phyloP scores from a whole-genome alignment of 1,140 invertebrate genomes.

The Brachystomella parvula region DNA sequence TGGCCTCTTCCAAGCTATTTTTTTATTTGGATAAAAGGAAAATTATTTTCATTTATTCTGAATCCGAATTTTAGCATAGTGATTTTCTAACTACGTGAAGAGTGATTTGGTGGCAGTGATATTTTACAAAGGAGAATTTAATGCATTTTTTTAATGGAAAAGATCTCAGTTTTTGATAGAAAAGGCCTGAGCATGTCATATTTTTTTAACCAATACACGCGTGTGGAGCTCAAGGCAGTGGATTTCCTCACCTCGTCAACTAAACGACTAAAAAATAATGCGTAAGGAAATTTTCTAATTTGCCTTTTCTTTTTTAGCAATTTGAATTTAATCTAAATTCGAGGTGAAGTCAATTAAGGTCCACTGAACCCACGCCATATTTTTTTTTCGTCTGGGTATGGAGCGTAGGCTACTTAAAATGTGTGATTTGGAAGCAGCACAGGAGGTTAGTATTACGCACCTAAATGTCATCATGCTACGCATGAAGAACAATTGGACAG shows the following conservation, averaged over 20 bases:
- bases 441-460: constrained; percentile 11
- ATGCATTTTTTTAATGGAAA: background rate
- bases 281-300: too few species aligned
- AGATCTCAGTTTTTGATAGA: background rate
- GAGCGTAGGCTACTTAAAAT: background rate
- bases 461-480: constrained; percentile 1
- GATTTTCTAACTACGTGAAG: background rate
- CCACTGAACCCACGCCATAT: background rate
- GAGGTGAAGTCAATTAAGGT: constrained; percentile 10
- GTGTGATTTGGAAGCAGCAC: constrained; percentile 1
- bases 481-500: background rate
- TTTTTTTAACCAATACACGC: constrained; percentile 3
- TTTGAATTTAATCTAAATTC: background rate
- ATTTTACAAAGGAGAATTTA: background rate
- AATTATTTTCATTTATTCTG: background rate
- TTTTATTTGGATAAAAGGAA: background rate
- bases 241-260: background rate
- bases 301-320: background rate
- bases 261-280: background rate
- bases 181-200: background rate
- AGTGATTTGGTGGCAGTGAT: background rate
- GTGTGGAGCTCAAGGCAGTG: constrained; percentile 2
- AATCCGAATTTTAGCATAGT: background rate
- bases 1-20: too few species aligned
- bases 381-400: background rate